Percentiles rank a stretch among this genome's conserved stretches.
Evolutionary conservation across 92 coral and sea anemone species (phyloP).

Genomic region (Nematostella vectensis): DNA sequence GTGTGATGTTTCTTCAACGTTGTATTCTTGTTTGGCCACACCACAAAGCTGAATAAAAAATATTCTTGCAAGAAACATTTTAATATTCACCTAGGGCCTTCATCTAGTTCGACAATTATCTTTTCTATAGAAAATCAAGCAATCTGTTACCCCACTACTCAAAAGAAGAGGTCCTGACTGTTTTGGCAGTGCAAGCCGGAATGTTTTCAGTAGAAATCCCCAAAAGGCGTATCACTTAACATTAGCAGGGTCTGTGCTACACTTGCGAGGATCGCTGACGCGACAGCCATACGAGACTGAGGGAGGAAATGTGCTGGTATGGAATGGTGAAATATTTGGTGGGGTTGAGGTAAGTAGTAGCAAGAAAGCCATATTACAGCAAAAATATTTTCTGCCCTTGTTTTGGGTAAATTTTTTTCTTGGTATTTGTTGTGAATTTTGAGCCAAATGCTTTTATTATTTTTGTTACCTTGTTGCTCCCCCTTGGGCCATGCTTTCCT

Average conservation of each 20-base stretch:
- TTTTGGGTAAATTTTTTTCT: no score
- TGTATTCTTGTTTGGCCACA: no score
- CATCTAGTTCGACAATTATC: no score
- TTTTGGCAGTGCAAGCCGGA: slow-evolving; percentile 10
- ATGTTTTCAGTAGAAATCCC: neutral
- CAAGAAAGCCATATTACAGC: no score
- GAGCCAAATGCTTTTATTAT: no score
- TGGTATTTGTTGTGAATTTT: no score
- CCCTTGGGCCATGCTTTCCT: no score
- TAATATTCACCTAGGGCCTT: no score
- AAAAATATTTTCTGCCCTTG: no score
- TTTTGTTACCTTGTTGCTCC: neutral
- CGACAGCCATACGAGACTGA: slow-evolving; percentile 68
- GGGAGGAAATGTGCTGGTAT: slow-evolving; percentile 60
- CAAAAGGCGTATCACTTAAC: slow-evolving; percentile 7
- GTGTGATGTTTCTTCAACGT: no score
- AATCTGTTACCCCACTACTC: slow-evolving; percentile 42
- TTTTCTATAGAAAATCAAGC: slow-evolving; percentile 42
- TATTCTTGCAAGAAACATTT: no score
- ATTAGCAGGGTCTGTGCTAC: slow-evolving; percentile 65
- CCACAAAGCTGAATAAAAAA: no score
- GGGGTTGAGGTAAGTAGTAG: slow-evolving; percentile 76
- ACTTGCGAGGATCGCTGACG: slow-evolving; percentile 75
- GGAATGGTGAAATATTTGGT: slow-evolving; percentile 98
- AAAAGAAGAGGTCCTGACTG: slow-evolving; percentile 83